Conservation (phyloP, 92 coral and sea anemone species). For the Chrysogorgia sp. region DNA sequence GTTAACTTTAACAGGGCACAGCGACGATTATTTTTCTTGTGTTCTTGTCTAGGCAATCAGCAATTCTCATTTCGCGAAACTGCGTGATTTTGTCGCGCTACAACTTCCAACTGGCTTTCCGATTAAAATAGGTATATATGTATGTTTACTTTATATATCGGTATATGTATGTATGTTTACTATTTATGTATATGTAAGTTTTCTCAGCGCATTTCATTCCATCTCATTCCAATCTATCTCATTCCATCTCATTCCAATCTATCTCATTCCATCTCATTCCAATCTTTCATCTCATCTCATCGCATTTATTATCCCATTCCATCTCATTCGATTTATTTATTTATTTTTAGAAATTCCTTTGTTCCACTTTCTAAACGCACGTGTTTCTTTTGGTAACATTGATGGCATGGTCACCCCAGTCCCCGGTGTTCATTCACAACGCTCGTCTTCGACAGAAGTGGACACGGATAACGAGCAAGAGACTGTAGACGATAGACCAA, state of each 20-base stretch:
- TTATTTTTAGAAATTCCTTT: conserved; percentile 85
- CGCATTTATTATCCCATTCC: background rate
- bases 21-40: too few species aligned
- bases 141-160: background rate
- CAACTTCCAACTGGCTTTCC: conserved; percentile 97
- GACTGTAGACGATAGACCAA: conserved; percentile 33
- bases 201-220: background rate
- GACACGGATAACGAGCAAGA: conserved; percentile 33
- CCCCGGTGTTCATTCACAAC: conserved; percentile 62
- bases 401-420: conserved; percentile 74
- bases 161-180: conserved; percentile 18
- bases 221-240: background rate
- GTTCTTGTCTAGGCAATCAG: conserved; percentile 77
- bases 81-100: conserved; percentile 92
- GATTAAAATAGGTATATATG: conserved; percentile 82
- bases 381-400: conserved; percentile 93
- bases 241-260: background rate
- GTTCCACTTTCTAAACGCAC: conserved; percentile 94
- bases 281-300: background rate
- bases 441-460: conserved; percentile 36
- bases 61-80: conserved; percentile 97
- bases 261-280: background rate
- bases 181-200: background rate
- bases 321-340: background rate
- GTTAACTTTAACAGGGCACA: too few species aligned